Conservation (phyloP, 2,888 invertebrate species). For the Oxyscelio sp. region DNA sequence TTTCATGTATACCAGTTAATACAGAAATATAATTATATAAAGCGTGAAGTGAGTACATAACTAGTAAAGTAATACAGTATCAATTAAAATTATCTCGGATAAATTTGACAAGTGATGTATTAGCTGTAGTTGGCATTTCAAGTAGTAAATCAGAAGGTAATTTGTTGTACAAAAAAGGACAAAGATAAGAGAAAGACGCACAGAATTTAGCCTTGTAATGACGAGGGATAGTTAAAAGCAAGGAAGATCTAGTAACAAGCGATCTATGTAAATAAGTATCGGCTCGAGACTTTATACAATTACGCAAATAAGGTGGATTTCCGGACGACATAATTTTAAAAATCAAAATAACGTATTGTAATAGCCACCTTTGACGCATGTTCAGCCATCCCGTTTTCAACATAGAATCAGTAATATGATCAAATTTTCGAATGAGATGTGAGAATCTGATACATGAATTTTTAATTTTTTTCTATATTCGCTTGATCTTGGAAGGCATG, state of each 20-base stretch:
- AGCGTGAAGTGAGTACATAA: too few relatives aligned
- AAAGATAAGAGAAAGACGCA: too few relatives aligned
- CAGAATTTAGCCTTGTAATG: neutral
- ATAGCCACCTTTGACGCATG: too few relatives aligned
- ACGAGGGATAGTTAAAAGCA: neutral
- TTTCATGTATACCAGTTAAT: too few relatives aligned
- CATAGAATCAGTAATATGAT: neutral
- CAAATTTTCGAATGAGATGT: conserved; percentile 5
- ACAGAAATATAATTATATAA: too few relatives aligned
- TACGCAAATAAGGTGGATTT: neutral
- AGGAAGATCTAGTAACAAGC: neutral
- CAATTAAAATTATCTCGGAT: too few relatives aligned
- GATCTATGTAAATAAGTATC: neutral
- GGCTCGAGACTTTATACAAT: neutral
- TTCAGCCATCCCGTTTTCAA: neutral
- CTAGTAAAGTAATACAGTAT: too few relatives aligned
- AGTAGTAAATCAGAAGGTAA: too few relatives aligned
- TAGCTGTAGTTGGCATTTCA: too few relatives aligned
- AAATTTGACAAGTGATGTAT: too few relatives aligned
- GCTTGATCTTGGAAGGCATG: neutral
- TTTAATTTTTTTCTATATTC: neutral
- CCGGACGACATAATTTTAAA: neutral
- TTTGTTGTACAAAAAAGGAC: too few relatives aligned
- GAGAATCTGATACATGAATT: neutral
- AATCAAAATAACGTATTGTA: too few relatives aligned